phyloP scores from a whole-genome alignment of 2,888 invertebrate species.

The Tholera decimalis region DNA sequence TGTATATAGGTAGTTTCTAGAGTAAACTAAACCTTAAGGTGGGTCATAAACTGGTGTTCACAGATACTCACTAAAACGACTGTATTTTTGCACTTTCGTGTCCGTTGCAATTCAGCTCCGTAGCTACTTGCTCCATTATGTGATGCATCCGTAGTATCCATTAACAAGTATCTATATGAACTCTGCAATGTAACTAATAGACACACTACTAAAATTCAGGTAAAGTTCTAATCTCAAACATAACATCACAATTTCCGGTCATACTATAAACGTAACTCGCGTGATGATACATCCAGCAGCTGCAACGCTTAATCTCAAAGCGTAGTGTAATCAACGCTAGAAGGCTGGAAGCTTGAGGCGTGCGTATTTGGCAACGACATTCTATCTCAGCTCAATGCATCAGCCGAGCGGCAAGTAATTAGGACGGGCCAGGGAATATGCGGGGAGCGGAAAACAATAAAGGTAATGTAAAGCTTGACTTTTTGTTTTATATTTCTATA shows the following conservation, averaged over 20 bases:
- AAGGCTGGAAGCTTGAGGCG: conserved; percentile 53
- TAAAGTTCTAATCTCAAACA: conserved; percentile 24
- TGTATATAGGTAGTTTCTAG: too few relatives aligned
- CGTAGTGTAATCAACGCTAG: conserved; percentile 60
- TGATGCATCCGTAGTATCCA: not conserved
- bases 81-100: too few relatives aligned
- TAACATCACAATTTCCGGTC: conserved; percentile 18
- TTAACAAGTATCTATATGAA: not conserved
- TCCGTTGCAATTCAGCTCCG: too few relatives aligned
- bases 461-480: too few relatives aligned
- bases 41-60: too few relatives aligned
- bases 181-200: not conserved
- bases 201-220: conserved; percentile 13
- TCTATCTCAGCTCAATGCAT: conserved; percentile 57
- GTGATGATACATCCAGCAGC: conserved; percentile 43
- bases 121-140: not conserved
- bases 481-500: too few relatives aligned
- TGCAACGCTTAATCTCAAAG: conserved; percentile 51
- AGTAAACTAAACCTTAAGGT: too few relatives aligned
- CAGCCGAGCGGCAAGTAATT: conserved; percentile 58
- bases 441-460: conserved; percentile 23
- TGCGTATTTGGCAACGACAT: conserved; percentile 62
- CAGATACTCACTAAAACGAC: too few relatives aligned
- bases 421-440: conserved; percentile 46
- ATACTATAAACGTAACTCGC: conserved; percentile 41